Base-by-base conservation (phyloP, 53 echinoderm and acorn worm species). In the Antedon mediterranea region DNA sequence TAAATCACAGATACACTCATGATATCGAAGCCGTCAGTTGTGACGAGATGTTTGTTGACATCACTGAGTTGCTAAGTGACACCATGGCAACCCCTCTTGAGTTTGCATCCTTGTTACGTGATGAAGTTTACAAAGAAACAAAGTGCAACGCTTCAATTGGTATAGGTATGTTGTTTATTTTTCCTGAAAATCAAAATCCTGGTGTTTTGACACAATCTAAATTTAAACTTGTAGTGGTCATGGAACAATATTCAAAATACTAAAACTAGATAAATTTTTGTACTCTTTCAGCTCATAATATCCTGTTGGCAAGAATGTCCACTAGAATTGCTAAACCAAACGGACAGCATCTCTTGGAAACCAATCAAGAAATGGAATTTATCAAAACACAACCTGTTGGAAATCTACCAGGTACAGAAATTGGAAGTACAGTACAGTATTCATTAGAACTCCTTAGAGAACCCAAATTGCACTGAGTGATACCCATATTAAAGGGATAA, bases 1-100 rank as follows among this genome's bases (percentile, higher is more conserved):
- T 11, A 37, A 37, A 34, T 79, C 73, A 30, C 57, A 95, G 97
- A 30, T 95, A 87, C 78, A 97, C 97, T 0, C 97, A 97, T 84
- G 90, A 97, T 77, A 97, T 97, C 44, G 97, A 97, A 77, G 97
- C 97, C 13, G 92, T 95, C 14, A 95, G 97, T 78, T 97, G 97
- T 72, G 97, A 97, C 80, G 97, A 97, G 72, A 89, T 97, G 87
- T 85, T 97, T 33, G 84, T 90, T 28, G 97, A 97, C 32, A 86
- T 97, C 14, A 85, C 88, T 0, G 83, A 73, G 18, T 75, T 97
- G 32, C 32, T 93, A 20, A 77, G 79, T 43, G 89, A 92, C 26
- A 90, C 93, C 0, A 85, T 80, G 32, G 90, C 84, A 6, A 74
- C 97, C 26, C 84, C 92, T 31, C 77, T 88, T 71, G 87, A 90